Evolutionary conservation across 30 jellyfish, hydroid and myxozoan species (phyloP).

Genomic region (Turritopsis dohrnii): DNA sequence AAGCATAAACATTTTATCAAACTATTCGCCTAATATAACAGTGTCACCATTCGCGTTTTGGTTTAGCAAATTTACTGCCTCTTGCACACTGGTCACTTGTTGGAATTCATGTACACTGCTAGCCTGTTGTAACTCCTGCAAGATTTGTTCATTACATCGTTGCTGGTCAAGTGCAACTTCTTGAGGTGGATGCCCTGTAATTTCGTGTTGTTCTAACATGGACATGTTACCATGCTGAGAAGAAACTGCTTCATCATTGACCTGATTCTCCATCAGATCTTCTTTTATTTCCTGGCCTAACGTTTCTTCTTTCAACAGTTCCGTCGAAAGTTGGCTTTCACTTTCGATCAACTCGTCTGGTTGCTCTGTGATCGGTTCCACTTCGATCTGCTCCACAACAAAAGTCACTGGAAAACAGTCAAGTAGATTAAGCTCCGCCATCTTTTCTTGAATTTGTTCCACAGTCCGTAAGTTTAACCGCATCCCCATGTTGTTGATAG

Average conservation of each 20-base stretch:
- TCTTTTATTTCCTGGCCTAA: not conserved
- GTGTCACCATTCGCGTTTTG: not conserved
- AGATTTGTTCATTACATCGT: not conserved
- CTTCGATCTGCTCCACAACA: not conserved
- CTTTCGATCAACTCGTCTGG: no score
- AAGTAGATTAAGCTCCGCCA: not conserved
- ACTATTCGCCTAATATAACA: not conserved
- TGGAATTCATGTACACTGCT: not conserved
- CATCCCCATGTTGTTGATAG: constrained; percentile 4
- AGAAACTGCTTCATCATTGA: not conserved
- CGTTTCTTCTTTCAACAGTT: not conserved
- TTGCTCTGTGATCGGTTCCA: not conserved
- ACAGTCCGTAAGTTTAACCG: not conserved
- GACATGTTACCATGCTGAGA: not conserved
- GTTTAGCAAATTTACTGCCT: not conserved
- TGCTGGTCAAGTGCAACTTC: not conserved
- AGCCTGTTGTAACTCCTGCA: not conserved
- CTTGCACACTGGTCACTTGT: not conserved
- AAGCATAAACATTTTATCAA: not conserved
- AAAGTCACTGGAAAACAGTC: not conserved
- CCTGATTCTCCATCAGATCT: not conserved
- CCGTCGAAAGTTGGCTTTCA: not conserved
- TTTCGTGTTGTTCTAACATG: not conserved
- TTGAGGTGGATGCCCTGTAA: not conserved
- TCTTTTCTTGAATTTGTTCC: not conserved